These are phyloP conservation scores for Pagetopsis macropterus DNA, from an alignment of 2,797 vertebrate genomes.

Conservation along the genomic window DNA sequence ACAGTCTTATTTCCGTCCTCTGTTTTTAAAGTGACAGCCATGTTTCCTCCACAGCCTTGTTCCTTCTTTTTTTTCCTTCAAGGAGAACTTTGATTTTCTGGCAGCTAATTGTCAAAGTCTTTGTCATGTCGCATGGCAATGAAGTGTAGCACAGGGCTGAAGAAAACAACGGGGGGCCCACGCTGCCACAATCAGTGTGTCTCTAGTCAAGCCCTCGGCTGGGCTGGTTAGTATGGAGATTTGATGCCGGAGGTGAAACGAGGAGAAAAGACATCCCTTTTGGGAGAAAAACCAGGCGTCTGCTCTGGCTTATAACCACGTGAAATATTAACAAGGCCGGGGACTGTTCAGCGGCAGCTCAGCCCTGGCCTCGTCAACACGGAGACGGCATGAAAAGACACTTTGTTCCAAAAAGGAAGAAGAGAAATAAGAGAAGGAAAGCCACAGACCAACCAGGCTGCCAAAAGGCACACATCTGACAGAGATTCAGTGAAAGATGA, in stretches of 20 bases:
- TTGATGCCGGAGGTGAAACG: constrained; percentile 67
- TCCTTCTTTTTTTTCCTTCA: not conserved
- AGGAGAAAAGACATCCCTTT: constrained; percentile 66
- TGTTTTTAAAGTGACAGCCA: not conserved
- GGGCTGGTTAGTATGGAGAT: constrained; percentile 73
- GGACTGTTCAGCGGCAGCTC: constrained; percentile 49
- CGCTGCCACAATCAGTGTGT: constrained; percentile 36
- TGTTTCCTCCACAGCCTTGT: constrained; percentile 3
- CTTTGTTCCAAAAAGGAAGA: constrained; percentile 36
- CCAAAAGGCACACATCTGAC: not conserved
- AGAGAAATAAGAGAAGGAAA: constrained; percentile 7
- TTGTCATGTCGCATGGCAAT: constrained; percentile 27
- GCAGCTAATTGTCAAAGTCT: constrained; percentile 29
- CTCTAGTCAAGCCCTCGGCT: constrained; percentile 35
- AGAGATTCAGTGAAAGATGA: constrained; percentile 7
- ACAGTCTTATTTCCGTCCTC: not conserved
- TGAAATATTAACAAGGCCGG: constrained; percentile 78
- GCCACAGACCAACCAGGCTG: not conserved
- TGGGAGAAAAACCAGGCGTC: constrained; percentile 46
- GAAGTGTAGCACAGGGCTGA: constrained; percentile 1
- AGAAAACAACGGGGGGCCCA: constrained; percentile 33
- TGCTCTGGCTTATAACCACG: constrained; percentile 62
- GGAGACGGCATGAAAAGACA: constrained; percentile 34
- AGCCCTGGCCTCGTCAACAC: constrained; percentile 40
- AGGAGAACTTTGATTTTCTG: constrained; percentile 6